Percentiles rank a stretch among this genome's conserved stretches.
Evolutionary conservation across 2,113 vertebrate genomes (phyloP).

Genomic region (Tamias sibiricus): DNA sequence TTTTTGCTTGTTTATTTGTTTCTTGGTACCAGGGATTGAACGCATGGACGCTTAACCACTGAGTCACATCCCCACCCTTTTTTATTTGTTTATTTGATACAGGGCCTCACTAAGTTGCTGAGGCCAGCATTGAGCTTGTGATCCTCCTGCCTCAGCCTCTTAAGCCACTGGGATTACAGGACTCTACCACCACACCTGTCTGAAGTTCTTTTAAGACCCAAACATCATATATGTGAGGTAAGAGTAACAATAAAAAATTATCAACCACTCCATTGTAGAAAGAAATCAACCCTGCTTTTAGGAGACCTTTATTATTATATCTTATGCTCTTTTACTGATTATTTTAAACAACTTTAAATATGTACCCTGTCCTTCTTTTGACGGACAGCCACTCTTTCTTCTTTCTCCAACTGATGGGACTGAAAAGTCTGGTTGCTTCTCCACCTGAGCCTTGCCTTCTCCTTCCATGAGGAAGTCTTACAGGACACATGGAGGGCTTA

Average conservation of each 20-base stretch:
- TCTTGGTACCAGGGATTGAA: no score
- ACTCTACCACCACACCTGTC: no score
- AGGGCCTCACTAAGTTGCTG: no score
- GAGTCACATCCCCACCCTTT: no score
- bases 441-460: not conserved
- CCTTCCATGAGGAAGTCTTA: not conserved
- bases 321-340: not conserved
- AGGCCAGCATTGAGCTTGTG: no score
- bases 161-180: no score
- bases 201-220: not conserved
- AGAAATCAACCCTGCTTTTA: not conserved
- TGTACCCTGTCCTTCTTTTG: not conserved
- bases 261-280: not conserved
- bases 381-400: not conserved
- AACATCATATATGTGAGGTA: not conserved
- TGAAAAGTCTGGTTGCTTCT: not conserved
- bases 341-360: not conserved
- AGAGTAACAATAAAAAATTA: not conserved
- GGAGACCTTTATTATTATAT: not conserved
- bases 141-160: no score
- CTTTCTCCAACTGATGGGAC: not conserved
- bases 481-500: not conserved
- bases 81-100: no score
- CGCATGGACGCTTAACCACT: no score
- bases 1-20: no score